Conservation (phyloP, 2,888 invertebrate genomes). For the Pristionchus entomophagus region DNA sequence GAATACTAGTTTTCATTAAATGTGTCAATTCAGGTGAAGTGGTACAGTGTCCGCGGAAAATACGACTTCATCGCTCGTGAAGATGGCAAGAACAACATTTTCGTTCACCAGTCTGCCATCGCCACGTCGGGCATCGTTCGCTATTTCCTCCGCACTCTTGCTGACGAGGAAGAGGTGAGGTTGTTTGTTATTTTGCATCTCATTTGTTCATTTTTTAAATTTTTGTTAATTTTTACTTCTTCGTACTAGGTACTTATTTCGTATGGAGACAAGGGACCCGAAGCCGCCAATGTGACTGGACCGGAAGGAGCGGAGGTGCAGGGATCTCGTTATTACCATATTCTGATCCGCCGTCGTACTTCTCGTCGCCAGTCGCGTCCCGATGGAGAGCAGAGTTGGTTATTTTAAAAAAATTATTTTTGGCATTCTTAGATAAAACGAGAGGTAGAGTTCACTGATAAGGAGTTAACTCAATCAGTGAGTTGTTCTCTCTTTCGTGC, state of each 20-base stretch:
- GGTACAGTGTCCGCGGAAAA: constrained; percentile 83
- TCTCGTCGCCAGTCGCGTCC: constrained; percentile 9
- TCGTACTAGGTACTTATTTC: not conserved
- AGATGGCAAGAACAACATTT: constrained; percentile 99
- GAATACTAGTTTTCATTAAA: too few species aligned
- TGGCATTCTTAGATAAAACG: too few species aligned
- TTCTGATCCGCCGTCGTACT: too few species aligned
- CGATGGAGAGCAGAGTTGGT: constrained; percentile 36
- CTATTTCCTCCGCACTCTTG: constrained; percentile 95
- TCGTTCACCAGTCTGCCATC: constrained; percentile 84
- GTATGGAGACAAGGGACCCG: too few species aligned
- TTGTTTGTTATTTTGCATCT: not conserved
- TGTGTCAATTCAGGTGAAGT: constrained; percentile 88
- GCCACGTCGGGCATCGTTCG: constrained; percentile 58
- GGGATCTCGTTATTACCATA: too few species aligned
- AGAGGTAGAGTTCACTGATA: too few species aligned
- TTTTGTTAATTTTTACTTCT: too few species aligned
- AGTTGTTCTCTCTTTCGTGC: too few species aligned
- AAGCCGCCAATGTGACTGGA: too few species aligned
- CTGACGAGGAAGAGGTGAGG: constrained; percentile 60
- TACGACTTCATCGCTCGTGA: constrained; percentile 99
- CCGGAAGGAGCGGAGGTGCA: too few species aligned
- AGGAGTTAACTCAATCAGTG: too few species aligned
- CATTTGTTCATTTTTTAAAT: not conserved
- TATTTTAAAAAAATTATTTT: not conserved